Conservation (phyloP, 2,113 vertebrate species). For the Macquaria australasica region DNA sequence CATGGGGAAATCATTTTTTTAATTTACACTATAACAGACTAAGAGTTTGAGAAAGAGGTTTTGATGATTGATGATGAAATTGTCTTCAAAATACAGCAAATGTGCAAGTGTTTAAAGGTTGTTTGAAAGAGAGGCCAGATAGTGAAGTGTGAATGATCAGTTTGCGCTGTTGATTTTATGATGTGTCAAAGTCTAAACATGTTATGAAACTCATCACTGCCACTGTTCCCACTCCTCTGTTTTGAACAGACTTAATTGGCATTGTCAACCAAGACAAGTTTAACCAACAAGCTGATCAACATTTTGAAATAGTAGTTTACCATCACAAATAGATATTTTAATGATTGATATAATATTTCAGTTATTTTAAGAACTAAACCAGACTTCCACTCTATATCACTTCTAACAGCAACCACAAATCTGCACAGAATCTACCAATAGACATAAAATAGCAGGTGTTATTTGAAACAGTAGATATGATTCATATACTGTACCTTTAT, state of each 20-base stretch:
- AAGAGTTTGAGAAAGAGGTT: neutral
- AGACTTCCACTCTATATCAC: neutral
- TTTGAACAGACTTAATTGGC: neutral
- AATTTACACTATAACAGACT: neutral
- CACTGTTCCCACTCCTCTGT: neutral
- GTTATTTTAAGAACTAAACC: neutral
- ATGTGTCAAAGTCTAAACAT: slow-evolving; percentile 17
- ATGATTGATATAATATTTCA: neutral
- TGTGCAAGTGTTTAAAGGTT: neutral
- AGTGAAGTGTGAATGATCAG: slow-evolving; percentile 12
- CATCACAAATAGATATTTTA: neutral
- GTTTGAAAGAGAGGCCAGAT: neutral
- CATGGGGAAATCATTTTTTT: neutral
- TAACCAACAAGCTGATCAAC: neutral
- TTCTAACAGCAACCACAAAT: neutral
- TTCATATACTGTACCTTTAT: slow-evolving; percentile 15
- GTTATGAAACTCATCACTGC: neutral
- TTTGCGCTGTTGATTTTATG: neutral
- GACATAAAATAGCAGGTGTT: slow-evolving; percentile 25
- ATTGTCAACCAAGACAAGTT: neutral
- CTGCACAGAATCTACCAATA: neutral
- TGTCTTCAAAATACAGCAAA: neutral
- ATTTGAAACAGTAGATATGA: slow-evolving; percentile 25
- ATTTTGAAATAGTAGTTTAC: neutral
- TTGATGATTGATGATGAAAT: neutral